phyloP scores from a whole-genome alignment of 2,888 invertebrate species.

The Craniophora ligustri region DNA sequence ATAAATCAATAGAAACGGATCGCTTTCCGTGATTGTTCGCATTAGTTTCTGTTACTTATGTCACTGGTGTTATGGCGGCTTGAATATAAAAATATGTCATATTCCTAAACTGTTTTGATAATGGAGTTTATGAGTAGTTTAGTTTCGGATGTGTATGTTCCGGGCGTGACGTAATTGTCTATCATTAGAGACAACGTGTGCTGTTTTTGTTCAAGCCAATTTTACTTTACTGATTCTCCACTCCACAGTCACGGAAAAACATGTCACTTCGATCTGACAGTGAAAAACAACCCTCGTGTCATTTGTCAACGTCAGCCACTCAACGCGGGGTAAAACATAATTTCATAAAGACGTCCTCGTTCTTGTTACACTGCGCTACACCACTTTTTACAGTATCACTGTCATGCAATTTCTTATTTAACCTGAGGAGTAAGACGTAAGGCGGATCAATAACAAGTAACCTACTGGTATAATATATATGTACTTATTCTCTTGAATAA shows the following conservation, averaged over 20 bases:
- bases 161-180: constrained; percentile 4
- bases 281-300: constrained; percentile 84
- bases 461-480: neutral
- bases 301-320: constrained; percentile 86
- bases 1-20: constrained; percentile 53
- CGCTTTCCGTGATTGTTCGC: constrained; percentile 44
- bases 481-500: too few relatives aligned
- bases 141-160: neutral
- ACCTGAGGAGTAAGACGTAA: constrained; percentile 32
- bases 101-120: neutral
- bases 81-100: constrained; percentile 3
- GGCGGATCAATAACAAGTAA: constrained; percentile 23
- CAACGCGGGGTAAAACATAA: constrained; percentile 83
- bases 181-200: constrained; percentile 6
- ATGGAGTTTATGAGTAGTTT: neutral
- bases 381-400: constrained; percentile 67
- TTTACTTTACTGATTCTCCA: constrained; percentile 79
- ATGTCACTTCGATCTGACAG: constrained; percentile 86
- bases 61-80: constrained; percentile 23
- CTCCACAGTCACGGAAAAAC: constrained; percentile 79
- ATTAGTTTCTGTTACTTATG: constrained; percentile 44
- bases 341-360: constrained; percentile 86
- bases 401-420: constrained; percentile 68
- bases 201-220: constrained; percentile 67
- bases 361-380: constrained; percentile 76